These are phyloP conservation scores for Otolemur garnettii DNA, from an alignment of 2,113 vertebrate species.

Conservation along the genomic window DNA sequence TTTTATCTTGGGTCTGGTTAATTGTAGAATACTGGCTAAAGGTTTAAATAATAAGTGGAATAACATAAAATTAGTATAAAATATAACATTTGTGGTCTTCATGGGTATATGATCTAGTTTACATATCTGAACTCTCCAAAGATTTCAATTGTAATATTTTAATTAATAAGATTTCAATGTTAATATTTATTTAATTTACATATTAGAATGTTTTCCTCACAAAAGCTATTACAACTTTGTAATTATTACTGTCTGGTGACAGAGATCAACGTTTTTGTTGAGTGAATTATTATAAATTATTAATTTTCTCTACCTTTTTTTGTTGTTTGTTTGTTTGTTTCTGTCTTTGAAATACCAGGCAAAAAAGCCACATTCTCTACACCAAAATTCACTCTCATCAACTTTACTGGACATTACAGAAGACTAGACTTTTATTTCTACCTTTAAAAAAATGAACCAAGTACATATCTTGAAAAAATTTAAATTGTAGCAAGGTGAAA, in stretches of 20 bases:
- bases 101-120: neutral
- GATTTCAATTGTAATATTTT: neutral
- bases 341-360: neutral
- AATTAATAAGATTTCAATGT: neutral
- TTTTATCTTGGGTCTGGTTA: neutral
- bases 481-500: neutral
- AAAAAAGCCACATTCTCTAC: neutral
- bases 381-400: neutral
- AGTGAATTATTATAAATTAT: neutral
- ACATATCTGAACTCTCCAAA: neutral
- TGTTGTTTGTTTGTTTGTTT: neutral
- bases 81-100: neutral
- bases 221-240: neutral
- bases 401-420: neutral
- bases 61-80: neutral
- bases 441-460: neutral
- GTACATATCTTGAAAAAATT: neutral
- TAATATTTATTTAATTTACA: neutral
- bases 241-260: neutral
- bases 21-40: neutral
- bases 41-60: neutral
- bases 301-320: neutral
- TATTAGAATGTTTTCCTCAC: neutral
- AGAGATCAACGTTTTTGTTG: neutral
- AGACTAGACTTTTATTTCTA: neutral